Percentiles rank a stretch among this genome's conserved stretches.
Evolutionary conservation across 2,888 invertebrate genomes (phyloP).

Genomic region (Pseudanteris insignis): DNA sequence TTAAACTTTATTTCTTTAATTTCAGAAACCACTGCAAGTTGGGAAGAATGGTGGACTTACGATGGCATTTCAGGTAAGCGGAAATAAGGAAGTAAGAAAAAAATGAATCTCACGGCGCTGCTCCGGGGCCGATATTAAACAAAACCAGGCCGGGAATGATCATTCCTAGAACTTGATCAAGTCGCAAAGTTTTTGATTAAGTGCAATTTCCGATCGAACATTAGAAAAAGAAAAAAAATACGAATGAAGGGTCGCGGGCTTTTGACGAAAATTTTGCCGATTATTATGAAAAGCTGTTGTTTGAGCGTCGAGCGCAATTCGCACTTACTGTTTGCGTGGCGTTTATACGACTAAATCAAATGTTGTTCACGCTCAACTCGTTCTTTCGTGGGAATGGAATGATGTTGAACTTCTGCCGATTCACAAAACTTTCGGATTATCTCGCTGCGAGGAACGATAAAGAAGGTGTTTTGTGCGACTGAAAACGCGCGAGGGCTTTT

Average conservation of each 20-base stretch:
- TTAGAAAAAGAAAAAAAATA: too few species aligned
- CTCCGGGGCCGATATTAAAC: slow-evolving; percentile 14
- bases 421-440: slow-evolving; percentile 41
- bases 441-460: slow-evolving; percentile 37
- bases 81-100: slow-evolving; percentile 4
- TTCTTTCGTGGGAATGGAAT: slow-evolving; percentile 39
- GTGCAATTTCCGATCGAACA: slow-evolving; percentile 16
- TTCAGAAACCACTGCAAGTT: slow-evolving; percentile 79
- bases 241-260: too few species aligned
- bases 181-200: slow-evolving; percentile 36
- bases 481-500: slow-evolving; percentile 25
- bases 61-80: slow-evolving; percentile 82
- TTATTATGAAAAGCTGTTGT: slow-evolving; percentile 28
- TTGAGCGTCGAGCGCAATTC: slow-evolving; percentile 25
- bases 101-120: slow-evolving; percentile 6
- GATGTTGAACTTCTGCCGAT: slow-evolving; percentile 37
- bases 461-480: slow-evolving; percentile 35
- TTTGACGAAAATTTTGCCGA: slow-evolving; percentile 18
- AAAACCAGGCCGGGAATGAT: slow-evolving; percentile 8
- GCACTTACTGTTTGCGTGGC: slow-evolving; percentile 23
- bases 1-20: slow-evolving; percentile 54
- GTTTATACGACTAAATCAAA: slow-evolving; percentile 41
- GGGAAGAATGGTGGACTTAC: slow-evolving; percentile 91
- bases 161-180: slow-evolving; percentile 20
- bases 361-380: slow-evolving; percentile 39